These are phyloP conservation scores for Bombus waltoni DNA, from an alignment of 1,140 invertebrate species.

Conservation along the genomic window DNA sequence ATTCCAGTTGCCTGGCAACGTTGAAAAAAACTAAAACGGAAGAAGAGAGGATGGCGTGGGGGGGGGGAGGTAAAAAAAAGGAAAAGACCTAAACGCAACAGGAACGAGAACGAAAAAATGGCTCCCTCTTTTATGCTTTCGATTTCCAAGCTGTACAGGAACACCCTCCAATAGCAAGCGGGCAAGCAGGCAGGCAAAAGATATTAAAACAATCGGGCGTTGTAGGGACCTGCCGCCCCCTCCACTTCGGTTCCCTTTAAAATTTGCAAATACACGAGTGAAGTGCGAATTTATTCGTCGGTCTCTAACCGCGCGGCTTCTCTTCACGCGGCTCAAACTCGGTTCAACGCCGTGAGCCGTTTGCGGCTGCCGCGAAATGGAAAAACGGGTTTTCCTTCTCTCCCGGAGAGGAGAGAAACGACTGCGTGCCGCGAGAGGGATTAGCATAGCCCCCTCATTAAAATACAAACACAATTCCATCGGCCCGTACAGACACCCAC, in stretches of 20 bases:
- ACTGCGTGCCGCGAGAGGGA: constrained; percentile 73
- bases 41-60: background rate
- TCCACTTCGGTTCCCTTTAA: constrained; percentile 56
- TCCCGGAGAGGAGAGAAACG: constrained; percentile 49
- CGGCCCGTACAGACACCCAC: constrained; percentile 62
- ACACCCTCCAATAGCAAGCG: constrained; percentile 26
- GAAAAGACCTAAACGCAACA: background rate
- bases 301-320: constrained; percentile 58
- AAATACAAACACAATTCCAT: constrained; percentile 79
- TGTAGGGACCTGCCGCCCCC: constrained; percentile 49
- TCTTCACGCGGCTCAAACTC: constrained; percentile 56
- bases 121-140: constrained; percentile 16
- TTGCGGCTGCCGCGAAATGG: constrained; percentile 67
- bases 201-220: constrained; percentile 74
- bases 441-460: constrained; percentile 80
- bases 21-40: background rate
- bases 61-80: background rate
- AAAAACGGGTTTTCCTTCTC: constrained; percentile 73
- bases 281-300: constrained; percentile 71
- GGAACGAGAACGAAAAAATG: background rate
- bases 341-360: constrained; percentile 61
- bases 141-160: constrained; percentile 31
- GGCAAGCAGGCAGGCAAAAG: constrained; percentile 52
- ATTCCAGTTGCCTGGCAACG: constrained; percentile 21
- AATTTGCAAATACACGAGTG: constrained; percentile 70